Conservation (phyloP, 2,888 invertebrate genomes). For the Lasioglossum zephyrum region DNA sequence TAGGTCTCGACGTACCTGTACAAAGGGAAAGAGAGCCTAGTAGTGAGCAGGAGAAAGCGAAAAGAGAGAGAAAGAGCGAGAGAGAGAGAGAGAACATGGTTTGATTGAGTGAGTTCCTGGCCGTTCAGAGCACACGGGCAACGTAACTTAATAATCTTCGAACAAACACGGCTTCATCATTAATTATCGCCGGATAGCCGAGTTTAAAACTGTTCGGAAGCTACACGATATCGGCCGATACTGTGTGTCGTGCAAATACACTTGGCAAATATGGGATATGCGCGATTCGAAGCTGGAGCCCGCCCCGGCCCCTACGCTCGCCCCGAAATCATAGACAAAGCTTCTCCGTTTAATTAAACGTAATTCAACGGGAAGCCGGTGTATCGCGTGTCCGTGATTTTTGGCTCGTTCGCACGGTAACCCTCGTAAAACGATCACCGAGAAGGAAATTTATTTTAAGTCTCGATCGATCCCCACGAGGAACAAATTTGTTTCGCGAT, state of each 20-base stretch:
- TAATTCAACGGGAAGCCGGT: conserved; percentile 59
- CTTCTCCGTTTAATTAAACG: conserved; percentile 68
- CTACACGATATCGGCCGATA: conserved; percentile 74
- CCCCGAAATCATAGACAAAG: conserved; percentile 68
- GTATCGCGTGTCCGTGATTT: conserved; percentile 45
- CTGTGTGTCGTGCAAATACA: conserved; percentile 76
- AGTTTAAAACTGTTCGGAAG: conserved; percentile 77
- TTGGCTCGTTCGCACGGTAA: conserved; percentile 43
- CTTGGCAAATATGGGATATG: conserved; percentile 75
- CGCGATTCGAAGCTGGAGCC: conserved; percentile 41
- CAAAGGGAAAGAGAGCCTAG: conserved; percentile 3
- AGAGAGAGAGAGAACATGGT: conserved; percentile 2
- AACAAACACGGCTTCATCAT: conserved; percentile 77
- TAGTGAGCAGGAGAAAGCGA: neutral
- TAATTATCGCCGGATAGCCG: conserved; percentile 80
- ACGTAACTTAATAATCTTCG: conserved; percentile 79
- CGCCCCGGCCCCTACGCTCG: conserved; percentile 26
- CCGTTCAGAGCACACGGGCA: conserved; percentile 44
- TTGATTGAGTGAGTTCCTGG: conserved; percentile 33
- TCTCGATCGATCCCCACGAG: neutral
- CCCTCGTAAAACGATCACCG: neutral
- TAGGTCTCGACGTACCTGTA: conserved; percentile 2
- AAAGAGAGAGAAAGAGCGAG: neutral
- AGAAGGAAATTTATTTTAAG: conserved; percentile 48
- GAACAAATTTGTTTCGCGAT: neutral